Evolutionary conservation across 2,888 invertebrate genomes (phyloP).

Genomic region (Eilema griseolum): DNA sequence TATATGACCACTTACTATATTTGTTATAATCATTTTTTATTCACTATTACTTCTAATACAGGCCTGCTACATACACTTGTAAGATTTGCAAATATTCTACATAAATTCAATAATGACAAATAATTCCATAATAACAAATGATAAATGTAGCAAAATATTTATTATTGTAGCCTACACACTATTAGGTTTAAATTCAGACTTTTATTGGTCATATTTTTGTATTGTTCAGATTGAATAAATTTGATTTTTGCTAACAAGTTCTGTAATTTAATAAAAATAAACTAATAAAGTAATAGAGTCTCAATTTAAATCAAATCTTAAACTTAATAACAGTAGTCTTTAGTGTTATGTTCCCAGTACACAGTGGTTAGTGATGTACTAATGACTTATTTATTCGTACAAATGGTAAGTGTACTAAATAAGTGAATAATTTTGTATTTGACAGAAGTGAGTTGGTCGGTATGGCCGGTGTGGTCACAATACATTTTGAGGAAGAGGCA

Average conservation of each 20-base stretch:
- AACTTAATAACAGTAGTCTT: not conserved
- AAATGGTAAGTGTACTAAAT: conserved; percentile 10
- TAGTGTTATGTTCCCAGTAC: not conserved
- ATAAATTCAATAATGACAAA: no score
- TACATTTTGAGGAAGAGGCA: conserved; percentile 84
- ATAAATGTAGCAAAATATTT: not conserved
- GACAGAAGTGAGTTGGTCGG: conserved; percentile 89
- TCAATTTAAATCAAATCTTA: not conserved
- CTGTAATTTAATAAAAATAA: no score
- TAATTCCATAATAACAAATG: not conserved
- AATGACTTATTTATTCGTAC: not conserved
- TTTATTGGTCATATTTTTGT: not conserved
- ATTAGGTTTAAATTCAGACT: not conserved
- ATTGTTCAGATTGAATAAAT: not conserved
- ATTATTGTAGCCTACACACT: not conserved
- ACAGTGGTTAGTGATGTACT: not conserved
- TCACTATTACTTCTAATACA: no score
- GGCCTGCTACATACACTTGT: not conserved
- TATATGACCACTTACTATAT: not conserved
- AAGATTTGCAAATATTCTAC: not conserved
- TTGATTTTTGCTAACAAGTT: no score
- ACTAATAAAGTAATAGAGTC: not conserved
- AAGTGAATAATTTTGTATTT: conserved; percentile 64
- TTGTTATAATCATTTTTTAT: not conserved
- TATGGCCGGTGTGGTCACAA: conserved; percentile 88